A percentile compares a stretch with the other conserved stretches of the same genome.
Evolutionary conservation across 1,140 invertebrate species (phyloP).

Genomic region (Carcinoscorpius rotundicauda): DNA sequence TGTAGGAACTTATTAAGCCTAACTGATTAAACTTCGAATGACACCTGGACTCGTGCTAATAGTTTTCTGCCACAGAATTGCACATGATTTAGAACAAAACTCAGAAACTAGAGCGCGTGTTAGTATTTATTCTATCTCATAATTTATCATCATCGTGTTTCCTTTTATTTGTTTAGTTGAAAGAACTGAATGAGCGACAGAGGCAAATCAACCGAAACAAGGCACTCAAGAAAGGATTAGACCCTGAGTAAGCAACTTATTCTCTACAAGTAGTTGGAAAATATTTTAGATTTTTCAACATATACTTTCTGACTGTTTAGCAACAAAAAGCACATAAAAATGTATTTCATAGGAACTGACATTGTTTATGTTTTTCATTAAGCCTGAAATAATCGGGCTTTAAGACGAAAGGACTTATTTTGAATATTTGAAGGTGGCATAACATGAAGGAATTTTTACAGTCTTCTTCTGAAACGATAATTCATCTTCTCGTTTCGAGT

Average conservation of each 20-base stretch:
- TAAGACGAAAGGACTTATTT: not conserved
- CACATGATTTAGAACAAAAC: too few species aligned
- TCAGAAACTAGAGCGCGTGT: too few species aligned
- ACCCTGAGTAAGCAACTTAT: slow-evolving; percentile 29
- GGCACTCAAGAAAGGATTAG: slow-evolving; percentile 34
- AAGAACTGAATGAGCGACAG: slow-evolving; percentile 37
- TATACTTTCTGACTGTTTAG: not conserved
- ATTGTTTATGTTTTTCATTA: not conserved
- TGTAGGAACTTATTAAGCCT: too few species aligned
- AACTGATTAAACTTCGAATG: too few species aligned
- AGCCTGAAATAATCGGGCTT: too few species aligned
- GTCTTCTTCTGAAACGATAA: too few species aligned
- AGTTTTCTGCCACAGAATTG: too few species aligned
- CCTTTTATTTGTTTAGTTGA: slow-evolving; percentile 27
- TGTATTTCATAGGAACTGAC: not conserved
- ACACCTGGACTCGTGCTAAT: too few species aligned
- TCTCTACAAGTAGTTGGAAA: not conserved
- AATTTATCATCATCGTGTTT: too few species aligned
- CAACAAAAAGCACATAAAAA: not conserved
- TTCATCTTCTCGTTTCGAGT: too few species aligned
- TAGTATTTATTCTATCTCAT: too few species aligned
- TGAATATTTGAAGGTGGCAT: not conserved
- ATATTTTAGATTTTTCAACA: not conserved
- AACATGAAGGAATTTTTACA: too few species aligned
- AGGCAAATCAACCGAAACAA: slow-evolving; percentile 35